phyloP scores from a whole-genome alignment of 2,113 vertebrate genomes.

The Promerops cafer region DNA sequence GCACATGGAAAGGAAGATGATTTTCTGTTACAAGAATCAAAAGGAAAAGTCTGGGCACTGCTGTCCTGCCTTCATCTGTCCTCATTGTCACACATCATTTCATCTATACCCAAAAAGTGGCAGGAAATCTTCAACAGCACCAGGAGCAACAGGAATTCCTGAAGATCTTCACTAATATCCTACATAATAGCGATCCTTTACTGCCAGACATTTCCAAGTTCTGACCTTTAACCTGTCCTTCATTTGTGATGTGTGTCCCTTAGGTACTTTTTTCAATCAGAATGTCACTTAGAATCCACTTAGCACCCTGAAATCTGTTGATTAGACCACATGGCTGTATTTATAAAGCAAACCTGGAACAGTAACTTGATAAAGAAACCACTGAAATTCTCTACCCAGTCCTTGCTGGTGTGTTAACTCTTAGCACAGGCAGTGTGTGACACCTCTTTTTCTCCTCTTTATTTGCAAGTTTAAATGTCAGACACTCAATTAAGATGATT shows the following conservation, averaged over 20 bases:
- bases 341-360: neutral
- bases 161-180: neutral
- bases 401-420: neutral
- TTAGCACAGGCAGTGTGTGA: neutral
- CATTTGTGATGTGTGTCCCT: neutral
- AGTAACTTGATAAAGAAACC: neutral
- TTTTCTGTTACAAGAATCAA: neutral
- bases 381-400: neutral
- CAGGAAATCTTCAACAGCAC: neutral
- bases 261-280: neutral
- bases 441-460: neutral
- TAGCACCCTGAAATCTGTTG: neutral
- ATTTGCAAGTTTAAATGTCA: neutral
- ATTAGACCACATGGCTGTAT: neutral
- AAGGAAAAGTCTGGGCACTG: neutral
- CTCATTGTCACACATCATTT: neutral
- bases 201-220: neutral
- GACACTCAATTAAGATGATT: neutral
- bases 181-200: neutral
- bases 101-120: neutral
- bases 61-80: neutral
- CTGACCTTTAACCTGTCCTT: neutral
- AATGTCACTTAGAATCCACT: neutral
- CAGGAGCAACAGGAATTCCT: rapidly evolving
- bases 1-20: neutral